Evolutionary conservation across 2,888 invertebrate species (phyloP).

Genomic region (Sphaeridia pumilis): DNA sequence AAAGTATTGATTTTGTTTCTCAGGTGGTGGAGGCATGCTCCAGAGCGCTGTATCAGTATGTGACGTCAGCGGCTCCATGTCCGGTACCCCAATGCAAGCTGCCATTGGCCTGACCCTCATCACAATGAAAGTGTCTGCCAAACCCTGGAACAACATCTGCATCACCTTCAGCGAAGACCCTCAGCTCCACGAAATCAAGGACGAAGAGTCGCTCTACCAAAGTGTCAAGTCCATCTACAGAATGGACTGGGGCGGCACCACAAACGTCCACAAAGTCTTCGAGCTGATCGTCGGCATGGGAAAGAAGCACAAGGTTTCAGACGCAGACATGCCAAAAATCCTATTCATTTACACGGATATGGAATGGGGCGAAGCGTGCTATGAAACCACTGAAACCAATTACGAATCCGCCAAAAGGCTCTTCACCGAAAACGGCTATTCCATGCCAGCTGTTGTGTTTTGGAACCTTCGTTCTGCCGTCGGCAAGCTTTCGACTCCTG

Average conservation of each 20-base stretch:
- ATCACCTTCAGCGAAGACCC: conserved; percentile 22
- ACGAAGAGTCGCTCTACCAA: conserved; percentile 9
- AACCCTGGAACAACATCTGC: conserved; percentile 19
- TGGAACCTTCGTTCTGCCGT: conserved; percentile 23
- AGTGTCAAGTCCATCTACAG: conserved; percentile 7
- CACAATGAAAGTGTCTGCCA: conserved; percentile 14
- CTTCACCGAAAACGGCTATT: conserved; percentile 16
- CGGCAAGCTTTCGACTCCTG: conserved; percentile 19
- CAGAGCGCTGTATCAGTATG: conserved; percentile 21
- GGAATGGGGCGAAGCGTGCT: conserved; percentile 24
- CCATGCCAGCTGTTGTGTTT: conserved; percentile 22
- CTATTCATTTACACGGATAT: conserved; percentile 27
- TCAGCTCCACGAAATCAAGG: conserved; percentile 8
- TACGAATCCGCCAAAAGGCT: conserved; percentile 17
- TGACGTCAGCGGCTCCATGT: conserved; percentile 30
- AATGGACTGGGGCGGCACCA: conserved; percentile 23
- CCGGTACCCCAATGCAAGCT: conserved; percentile 23
- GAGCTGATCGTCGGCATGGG: conserved; percentile 17
- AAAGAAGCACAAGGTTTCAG: conserved; percentile 10
- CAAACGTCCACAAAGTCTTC: conserved; percentile 21
- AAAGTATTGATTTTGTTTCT: neutral
- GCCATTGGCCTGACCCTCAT: conserved; percentile 27
- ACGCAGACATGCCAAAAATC: conserved; percentile 21
- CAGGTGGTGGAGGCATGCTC: conserved; percentile 11
- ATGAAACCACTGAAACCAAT: conserved; percentile 13